These are phyloP conservation scores for Lucilia sericata DNA, from an alignment of 1,140 invertebrate genomes.

Conservation along the genomic window DNA sequence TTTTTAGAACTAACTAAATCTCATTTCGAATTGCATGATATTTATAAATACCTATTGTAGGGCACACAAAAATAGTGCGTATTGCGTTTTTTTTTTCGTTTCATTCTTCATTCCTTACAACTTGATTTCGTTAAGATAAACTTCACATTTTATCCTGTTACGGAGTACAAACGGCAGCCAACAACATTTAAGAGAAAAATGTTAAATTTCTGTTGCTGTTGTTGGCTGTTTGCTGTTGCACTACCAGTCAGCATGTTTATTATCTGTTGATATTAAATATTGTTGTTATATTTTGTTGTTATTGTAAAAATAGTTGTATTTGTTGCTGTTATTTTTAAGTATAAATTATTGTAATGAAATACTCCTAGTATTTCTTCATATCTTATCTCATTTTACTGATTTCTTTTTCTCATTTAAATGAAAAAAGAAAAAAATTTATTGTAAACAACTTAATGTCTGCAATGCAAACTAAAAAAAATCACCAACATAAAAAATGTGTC, in stretches of 20 bases:
- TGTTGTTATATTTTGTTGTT: conserved; percentile 30
- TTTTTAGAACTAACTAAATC: too few relatives aligned
- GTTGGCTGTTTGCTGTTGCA: neutral
- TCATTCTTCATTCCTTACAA: neutral
- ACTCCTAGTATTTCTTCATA: conserved; percentile 22
- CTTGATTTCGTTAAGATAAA: conserved; percentile 16
- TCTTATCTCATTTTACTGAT: conserved; percentile 25
- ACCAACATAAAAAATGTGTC: conserved; percentile 24
- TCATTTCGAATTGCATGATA: too few relatives aligned
- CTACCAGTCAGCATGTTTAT: conserved; percentile 24
- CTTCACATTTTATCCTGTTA: neutral
- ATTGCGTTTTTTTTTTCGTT: neutral
- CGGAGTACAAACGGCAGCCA: conserved; percentile 4
- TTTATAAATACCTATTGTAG: too few relatives aligned
- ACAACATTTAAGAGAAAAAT: conserved; percentile 15
- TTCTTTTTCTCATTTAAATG: conserved; percentile 8
- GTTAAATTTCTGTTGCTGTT: neutral
- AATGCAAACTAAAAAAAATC: too few relatives aligned
- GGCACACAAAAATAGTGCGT: neutral
- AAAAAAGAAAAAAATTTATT: neutral
- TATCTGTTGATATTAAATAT: conserved; percentile 42
- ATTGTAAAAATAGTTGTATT: neutral
- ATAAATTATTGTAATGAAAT: conserved; percentile 43
- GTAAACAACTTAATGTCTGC: conserved; percentile 28
- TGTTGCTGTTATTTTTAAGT: conserved; percentile 17